Percentiles rank a stretch among this genome's conserved stretches.
Conservation (phyloP, 2,113 vertebrate species). For the Periophthalmodon schlosseri region DNA sequence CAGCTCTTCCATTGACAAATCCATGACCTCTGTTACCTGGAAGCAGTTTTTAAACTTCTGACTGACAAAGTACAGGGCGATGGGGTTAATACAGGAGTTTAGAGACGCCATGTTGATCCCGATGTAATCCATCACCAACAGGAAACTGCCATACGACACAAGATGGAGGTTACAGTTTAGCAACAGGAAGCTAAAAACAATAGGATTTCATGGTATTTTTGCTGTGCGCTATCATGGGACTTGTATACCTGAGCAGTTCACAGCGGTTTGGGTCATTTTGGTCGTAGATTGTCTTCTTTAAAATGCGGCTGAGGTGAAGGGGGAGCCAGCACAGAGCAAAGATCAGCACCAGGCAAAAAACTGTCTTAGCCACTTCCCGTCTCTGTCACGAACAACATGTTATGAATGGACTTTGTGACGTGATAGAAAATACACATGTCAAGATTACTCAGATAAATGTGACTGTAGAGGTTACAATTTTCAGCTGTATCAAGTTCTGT, state of each 20-base stretch:
- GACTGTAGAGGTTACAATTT: no score
- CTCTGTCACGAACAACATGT: conserved; percentile 70
- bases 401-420: not conserved
- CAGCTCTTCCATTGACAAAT: not conserved
- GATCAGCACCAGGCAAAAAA: conserved; percentile 90
- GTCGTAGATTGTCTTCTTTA: conserved; percentile 88
- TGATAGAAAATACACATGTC: no score
- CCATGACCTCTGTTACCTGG: conserved; percentile 75
- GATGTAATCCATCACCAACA: conserved; percentile 91
- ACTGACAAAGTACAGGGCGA: conserved; percentile 92
- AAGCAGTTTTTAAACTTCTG: conserved; percentile 94
- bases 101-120: conserved; percentile 94
- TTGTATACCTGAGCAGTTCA: conserved; percentile 85
- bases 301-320: conserved; percentile 88
- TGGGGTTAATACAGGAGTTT: conserved; percentile 93
- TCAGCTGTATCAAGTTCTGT: no score
- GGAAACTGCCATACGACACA: conserved; percentile 76
- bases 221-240: not conserved
- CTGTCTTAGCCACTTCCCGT: conserved; percentile 89
- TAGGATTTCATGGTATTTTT: conserved; percentile 10
- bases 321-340: conserved; percentile 92
- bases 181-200: conserved; percentile 45
- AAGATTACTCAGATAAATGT: no score
- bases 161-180: conserved; percentile 31
- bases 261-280: conserved; percentile 84